phyloP scores from a whole-genome alignment of 92 coral and sea anemone genomes.

The Umimayanthus kanabou region DNA sequence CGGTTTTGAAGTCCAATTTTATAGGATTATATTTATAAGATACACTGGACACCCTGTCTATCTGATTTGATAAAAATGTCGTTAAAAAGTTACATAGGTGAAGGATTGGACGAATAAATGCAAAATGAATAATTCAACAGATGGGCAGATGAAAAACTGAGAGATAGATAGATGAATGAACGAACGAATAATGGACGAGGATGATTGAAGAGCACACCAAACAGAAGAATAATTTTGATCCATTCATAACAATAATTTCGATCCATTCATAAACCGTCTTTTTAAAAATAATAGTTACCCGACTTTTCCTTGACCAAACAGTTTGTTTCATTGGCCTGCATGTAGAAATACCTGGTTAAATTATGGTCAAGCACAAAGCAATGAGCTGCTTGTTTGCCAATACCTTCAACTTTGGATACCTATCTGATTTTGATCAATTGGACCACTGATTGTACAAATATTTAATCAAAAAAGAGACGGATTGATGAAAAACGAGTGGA shows the following conservation, averaged over 20 bases:
- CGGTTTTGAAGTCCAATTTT: no score
- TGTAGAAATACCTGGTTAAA: slow-evolving; percentile 16
- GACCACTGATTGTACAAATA: neutral
- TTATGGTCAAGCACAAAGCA: neutral
- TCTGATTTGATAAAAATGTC: no score
- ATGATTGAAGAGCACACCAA: neutral
- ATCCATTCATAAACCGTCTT: no score
- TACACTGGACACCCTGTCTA: no score
- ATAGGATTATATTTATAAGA: no score
- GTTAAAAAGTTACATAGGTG: neutral
- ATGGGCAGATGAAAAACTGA: neutral
- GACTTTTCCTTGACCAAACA: no score
- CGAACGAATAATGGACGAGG: neutral
- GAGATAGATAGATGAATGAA: neutral
- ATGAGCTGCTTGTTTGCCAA: no score
- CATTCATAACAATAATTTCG: neutral
- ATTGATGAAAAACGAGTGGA: neutral
- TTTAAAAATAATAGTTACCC: no score
- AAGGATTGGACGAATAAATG: neutral
- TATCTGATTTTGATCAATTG: neutral
- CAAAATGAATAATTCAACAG: neutral
- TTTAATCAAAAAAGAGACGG: neutral
- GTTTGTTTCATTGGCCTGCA: no score
- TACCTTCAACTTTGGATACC: neutral
- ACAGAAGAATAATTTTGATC: neutral